Base-by-base conservation (phyloP, 2,797 vertebrate species). In the Delichon dasypus region DNA sequence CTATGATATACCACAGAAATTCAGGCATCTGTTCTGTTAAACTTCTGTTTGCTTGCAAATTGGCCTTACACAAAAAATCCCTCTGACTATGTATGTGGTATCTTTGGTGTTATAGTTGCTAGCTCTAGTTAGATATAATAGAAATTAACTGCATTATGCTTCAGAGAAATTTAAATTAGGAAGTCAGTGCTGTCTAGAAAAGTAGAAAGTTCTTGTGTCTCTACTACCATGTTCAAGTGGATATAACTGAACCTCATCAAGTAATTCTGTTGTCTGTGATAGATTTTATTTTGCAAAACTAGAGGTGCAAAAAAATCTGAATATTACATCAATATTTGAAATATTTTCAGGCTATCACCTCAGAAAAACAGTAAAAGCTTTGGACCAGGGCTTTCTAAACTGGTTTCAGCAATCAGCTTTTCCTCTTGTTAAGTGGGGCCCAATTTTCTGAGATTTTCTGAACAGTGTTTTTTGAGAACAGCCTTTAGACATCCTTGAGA, bases 1-100 rank as follows among this genome's bases (percentile, higher is more conserved):
- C 38, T 92, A 34, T 88, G 91, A 68, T 83, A 80, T 71, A 80
- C 4, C 30, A 66, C 53, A 92, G 57, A 84, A 95, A 61, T 78
- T 53, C 54, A 89, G 25, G 17, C 50, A 93, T 88, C 89, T 95
- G 48, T 88, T 96, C 55, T 58, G 30, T 85, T 94, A 92, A 95
- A 72, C 9, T 78, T 96, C 62, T 55, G 48, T 77, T 78, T 80
- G 30, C 38, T 91, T 91, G 68, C 88, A 94, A 96, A 83, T 92
- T 75, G 15, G 48, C 44, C 38, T 90, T 47, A 42, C 17, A 45
- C 38, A 13, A 16, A 74, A 89, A 87, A n/a, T 2, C 3, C 29
- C 13, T 89, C 54, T 79, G 55, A 87, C 23, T 79, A 71, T 34
- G 8, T 51, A 44, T 65, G 79, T 68, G 17, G 32, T 57, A 92